Evolutionary conservation across 2,113 vertebrate species (phyloP), one percentile per base, ranked within the genome.

Genomic region (Sebastes schlegelii): DNA sequence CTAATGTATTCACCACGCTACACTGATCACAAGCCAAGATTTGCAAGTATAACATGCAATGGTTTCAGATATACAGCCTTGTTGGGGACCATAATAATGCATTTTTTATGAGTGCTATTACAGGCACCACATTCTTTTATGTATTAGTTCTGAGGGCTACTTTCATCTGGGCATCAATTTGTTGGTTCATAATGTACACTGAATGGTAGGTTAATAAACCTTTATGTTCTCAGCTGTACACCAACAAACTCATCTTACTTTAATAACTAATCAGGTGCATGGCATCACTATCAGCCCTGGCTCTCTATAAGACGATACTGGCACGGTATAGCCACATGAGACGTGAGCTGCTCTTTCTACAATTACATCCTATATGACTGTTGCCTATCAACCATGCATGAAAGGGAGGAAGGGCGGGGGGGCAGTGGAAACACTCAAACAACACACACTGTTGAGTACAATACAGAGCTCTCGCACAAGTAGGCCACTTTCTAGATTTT

Each of bases 401-500:
- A 76, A 51, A 34, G 66, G 8, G 19, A 9, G 54, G 52, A 1
- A 19, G n/a, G 14, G 21, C 2, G 26, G 49, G 16, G 42, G 58
- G 45, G 23, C 13, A 67, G 71, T 69, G 71, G 81, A 63, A 60
- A 51, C 54, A 77, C 21, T 67, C 11, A 67, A 79, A 82, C 51
- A 52, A 23, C 12, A 21, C 23, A 70, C 45, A 63, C 43, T 58
- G 79, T 77, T 55, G 60, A 74, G 51, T 40, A 49, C 65, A 75
- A 64, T 26, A 52, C 60, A 72, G 46, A 34, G 21, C 72, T 23
- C 40, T 61, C 5, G 0, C 57, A 84, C 73, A 80, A 81, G 0
- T 72, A 63, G 75, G 46, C 40, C 86, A 83, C 79, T 68, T 70
- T 84, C 21, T 66, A 26, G 51, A 45, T 79, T 84, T 79, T 84